These are phyloP conservation scores for Crenichthys baileyi DNA, from an alignment of 2,797 vertebrate genomes.

Conservation along the genomic window DNA sequence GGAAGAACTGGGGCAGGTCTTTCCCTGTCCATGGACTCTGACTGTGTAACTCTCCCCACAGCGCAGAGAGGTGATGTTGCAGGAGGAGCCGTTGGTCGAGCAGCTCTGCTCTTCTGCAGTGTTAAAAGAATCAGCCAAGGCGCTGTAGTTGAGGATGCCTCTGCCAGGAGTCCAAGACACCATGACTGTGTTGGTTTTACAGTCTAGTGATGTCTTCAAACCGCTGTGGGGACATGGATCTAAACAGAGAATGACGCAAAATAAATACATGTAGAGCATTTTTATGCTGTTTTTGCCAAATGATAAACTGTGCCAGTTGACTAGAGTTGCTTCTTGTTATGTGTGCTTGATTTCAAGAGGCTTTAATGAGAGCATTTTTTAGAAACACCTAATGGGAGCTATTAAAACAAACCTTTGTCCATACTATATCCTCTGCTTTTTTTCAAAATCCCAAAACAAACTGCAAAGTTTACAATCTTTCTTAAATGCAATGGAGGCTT, in stretches of 20 bases:
- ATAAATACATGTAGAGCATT: background rate
- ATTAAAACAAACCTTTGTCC: too few species aligned
- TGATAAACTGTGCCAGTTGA: background rate
- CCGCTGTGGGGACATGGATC: conserved; percentile 75
- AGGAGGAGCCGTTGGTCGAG: conserved; percentile 59
- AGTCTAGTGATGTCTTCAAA: conserved; percentile 61
- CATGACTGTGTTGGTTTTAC: conserved; percentile 64
- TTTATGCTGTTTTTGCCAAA: background rate
- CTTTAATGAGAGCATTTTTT: too few species aligned
- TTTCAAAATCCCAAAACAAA: too few species aligned
- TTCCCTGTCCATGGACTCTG: conserved; percentile 70
- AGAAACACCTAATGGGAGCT: too few species aligned
- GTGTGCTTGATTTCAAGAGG: too few species aligned
- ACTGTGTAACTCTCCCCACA: conserved; percentile 76
- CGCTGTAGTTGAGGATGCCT: conserved; percentile 72
- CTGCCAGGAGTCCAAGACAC: conserved; percentile 78
- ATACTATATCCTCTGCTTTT: too few species aligned
- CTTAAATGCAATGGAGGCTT: background rate
- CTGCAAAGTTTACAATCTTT: too few species aligned
- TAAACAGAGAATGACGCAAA: conserved; percentile 34
- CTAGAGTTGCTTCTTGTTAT: too few species aligned
- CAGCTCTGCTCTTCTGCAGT: conserved; percentile 47
- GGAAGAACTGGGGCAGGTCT: conserved; percentile 61
- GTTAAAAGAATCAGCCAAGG: conserved; percentile 42
- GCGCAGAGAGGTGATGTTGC: conserved; percentile 71